phyloP scores from a whole-genome alignment of 2,888 invertebrate species.

The Steinernema scapterisci region DNA sequence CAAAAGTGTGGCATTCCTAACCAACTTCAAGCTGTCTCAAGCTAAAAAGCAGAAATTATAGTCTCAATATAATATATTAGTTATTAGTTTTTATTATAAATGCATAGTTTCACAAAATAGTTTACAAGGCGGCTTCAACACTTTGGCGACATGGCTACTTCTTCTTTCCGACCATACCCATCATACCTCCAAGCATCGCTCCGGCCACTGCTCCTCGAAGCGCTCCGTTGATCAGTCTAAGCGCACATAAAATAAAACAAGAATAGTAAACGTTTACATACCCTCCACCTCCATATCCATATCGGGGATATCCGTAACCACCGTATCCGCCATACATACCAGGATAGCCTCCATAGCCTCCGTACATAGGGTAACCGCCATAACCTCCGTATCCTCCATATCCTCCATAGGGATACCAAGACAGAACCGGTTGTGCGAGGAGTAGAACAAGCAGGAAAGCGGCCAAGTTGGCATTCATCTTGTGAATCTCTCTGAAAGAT shows the following conservation, averaged over 20 bases:
- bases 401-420: slow-evolving; percentile 16
- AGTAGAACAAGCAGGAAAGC: not conserved
- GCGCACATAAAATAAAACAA: too few species aligned
- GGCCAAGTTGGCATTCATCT: not conserved
- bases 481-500: not conserved
- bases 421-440: not conserved
- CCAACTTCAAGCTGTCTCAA: too few species aligned
- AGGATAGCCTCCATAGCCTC: not conserved
- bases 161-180: slow-evolving; percentile 20
- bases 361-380: slow-evolving; percentile 19
- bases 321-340: slow-evolving; percentile 5
- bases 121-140: too few species aligned
- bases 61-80: too few species aligned
- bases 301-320: slow-evolving; percentile 1
- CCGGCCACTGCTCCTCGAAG: slow-evolving; percentile 14
- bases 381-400: not conserved
- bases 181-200: slow-evolving; percentile 23
- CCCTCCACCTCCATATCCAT: not conserved
- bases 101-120: too few species aligned
- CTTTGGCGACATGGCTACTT: too few species aligned
- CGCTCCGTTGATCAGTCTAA: not conserved
- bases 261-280: not conserved
- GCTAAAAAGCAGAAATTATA: too few species aligned
- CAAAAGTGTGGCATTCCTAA: too few species aligned
- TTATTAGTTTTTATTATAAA: too few species aligned